Base-by-base conservation (phyloP, 2,113 vertebrate genomes). In the Plecturocebus donacophilus region DNA sequence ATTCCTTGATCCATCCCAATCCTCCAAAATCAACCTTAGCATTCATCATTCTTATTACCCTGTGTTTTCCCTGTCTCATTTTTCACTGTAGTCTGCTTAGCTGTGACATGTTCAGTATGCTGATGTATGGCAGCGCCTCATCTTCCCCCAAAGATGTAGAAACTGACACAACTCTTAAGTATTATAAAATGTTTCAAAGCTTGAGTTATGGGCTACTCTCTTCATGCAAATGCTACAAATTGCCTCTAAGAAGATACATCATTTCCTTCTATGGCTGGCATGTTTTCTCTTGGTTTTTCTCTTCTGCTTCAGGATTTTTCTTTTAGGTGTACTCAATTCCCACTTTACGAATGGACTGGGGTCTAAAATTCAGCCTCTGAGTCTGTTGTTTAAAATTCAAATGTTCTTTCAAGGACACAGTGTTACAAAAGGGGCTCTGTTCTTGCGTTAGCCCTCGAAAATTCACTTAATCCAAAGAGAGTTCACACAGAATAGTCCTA, bases 1-100 rank as follows among this genome's bases (percentile, higher is more conserved):
- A 58, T 91, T 85, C 21, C 0, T 17, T 27, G 6, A 97, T 96
- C 47, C 86, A 94, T 98, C 96, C 95, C 91, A 90, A 98, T 98
- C 70, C n/a, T 95, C 32, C 94, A 82, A 42, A 70, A 96, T 87
- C 97, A 98, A 79, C 79, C 96, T 68, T 42, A 82, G 75, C 88
- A 94, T 97, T 95, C 83, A 75, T 98, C 96, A 97, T 98, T 93
- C 90, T 97, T 90, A 95, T 90, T 56, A 58, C 87, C 87, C 76
- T 89, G 94, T 84, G 95, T 40, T 97, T 96, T 49, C 94, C 90
- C 91, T 66, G 91, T 85, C 83, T 98, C 14, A 11, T 97, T 98
- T 97, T 97, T 98, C 95, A 97, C 89, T 87, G 66, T 10, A 71
- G 80, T 89, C 92, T 97, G 94, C 96, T 80, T 82, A 42, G 73